These are phyloP conservation scores for Eurypyga helias DNA, from an alignment of 2,113 vertebrate species.

Conservation along the genomic window DNA sequence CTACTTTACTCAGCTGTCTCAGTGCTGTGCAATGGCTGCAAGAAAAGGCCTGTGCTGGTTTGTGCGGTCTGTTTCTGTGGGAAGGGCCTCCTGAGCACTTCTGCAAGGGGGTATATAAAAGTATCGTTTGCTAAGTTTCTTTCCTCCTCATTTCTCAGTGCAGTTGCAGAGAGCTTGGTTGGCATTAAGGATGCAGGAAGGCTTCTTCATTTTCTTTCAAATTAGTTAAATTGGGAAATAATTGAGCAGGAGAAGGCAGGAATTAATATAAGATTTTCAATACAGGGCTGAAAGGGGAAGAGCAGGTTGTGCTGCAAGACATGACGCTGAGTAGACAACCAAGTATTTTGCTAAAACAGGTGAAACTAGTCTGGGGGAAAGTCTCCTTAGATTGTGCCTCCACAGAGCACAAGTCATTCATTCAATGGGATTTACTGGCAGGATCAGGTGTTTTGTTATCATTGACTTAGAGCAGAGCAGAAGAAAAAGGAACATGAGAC, in stretches of 20 bases:
- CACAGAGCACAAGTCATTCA: neutral
- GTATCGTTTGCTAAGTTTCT: neutral
- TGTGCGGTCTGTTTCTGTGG: fast-evolving
- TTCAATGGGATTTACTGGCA: neutral
- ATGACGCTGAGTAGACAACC: neutral
- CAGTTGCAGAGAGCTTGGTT: neutral
- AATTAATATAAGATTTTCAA: neutral
- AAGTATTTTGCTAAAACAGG: neutral
- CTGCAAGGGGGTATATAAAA: neutral
- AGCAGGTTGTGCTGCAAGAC: neutral
- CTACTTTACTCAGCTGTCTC: neutral
- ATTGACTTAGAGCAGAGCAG: neutral
- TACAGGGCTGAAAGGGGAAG: neutral
- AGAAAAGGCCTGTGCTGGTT: neutral
- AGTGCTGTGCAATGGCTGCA: neutral
- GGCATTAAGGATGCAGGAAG: neutral
- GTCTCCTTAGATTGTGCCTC: neutral
- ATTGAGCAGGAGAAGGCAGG: neutral
- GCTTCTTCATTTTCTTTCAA: neutral
- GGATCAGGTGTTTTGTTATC: neutral
- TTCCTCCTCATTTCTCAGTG: neutral
- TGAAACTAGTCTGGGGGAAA: neutral
- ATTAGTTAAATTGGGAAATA: neutral
- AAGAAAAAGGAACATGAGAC: neutral
- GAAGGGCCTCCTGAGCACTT: neutral